These are phyloP conservation scores for Ophioderma brevispina DNA, from an alignment of 35 echinoderm and acorn worm genomes.

Conservation along the genomic window DNA sequence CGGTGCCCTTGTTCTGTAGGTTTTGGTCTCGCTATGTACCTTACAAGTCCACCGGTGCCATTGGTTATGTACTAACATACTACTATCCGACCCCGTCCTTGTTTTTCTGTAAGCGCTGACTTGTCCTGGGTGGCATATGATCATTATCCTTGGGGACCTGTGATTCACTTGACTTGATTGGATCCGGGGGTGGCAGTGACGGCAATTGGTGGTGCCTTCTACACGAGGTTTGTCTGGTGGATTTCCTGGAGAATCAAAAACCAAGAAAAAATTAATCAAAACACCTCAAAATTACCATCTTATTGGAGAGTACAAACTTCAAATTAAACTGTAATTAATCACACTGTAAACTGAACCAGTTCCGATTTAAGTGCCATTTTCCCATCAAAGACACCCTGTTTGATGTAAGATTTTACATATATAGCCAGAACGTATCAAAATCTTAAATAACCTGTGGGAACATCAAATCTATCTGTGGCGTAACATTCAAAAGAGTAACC, in stretches of 20 bases:
- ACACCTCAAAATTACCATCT: too few species aligned
- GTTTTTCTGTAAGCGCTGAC: neutral
- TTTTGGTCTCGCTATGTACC: neutral
- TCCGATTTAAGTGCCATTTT: too few species aligned
- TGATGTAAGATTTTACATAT: too few species aligned
- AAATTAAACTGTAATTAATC: too few species aligned
- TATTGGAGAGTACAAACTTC: too few species aligned
- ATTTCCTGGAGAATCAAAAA: neutral
- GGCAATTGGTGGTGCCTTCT: neutral
- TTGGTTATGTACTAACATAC: neutral
- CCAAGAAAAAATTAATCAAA: too few species aligned
- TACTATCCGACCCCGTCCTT: neutral
- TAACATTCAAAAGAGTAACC: too few species aligned
- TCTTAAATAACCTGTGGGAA: too few species aligned
- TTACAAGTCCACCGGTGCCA: neutral
- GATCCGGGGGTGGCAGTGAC: neutral
- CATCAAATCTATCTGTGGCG: too few species aligned
- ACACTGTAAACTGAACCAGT: too few species aligned
- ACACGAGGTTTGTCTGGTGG: conserved; percentile 3
- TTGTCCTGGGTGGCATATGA: neutral
- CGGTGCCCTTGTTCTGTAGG: neutral
- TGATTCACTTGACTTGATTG: neutral
- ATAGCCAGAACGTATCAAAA: too few species aligned
- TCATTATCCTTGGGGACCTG: neutral
- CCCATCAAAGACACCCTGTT: too few species aligned